Percentiles rank a stretch among this genome's conserved stretches.
Conservation (phyloP, 2,113 vertebrate species). For the Mobula hypostoma region DNA sequence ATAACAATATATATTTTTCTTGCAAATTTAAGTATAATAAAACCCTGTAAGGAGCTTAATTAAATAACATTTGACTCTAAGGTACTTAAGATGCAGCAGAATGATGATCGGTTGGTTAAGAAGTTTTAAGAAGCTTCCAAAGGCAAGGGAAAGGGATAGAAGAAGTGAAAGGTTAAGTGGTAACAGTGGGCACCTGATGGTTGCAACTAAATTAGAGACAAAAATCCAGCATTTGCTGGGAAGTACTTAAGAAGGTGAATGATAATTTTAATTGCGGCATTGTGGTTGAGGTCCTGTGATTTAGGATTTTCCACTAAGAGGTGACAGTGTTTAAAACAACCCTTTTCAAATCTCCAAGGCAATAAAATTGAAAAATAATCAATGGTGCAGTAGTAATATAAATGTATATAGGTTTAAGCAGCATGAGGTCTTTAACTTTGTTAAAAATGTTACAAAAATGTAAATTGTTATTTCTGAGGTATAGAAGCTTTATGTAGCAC, state of each 20-base stretch:
- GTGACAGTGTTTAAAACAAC: neutral
- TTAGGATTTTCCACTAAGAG: neutral
- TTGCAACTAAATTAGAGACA: neutral
- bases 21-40: neutral
- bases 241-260: neutral
- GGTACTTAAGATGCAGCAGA: neutral
- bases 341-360: neutral
- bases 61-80: neutral
- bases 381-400: neutral
- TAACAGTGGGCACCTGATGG: neutral
- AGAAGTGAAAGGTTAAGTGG: neutral
- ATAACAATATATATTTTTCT: neutral
- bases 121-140: neutral
- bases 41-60: too few relatives aligned
- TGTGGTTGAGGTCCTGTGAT: neutral
- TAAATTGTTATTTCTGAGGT: neutral
- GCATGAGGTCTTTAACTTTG: neutral
- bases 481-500: neutral
- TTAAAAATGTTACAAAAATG: neutral
- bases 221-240: neutral
- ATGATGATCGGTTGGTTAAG: neutral
- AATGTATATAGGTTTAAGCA: neutral
- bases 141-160: neutral
- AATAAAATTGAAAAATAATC: neutral
- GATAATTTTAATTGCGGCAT: neutral